Evolutionary conservation across 2,797 vertebrate genomes (phyloP).

Genomic region (Fistularia commersonii): DNA sequence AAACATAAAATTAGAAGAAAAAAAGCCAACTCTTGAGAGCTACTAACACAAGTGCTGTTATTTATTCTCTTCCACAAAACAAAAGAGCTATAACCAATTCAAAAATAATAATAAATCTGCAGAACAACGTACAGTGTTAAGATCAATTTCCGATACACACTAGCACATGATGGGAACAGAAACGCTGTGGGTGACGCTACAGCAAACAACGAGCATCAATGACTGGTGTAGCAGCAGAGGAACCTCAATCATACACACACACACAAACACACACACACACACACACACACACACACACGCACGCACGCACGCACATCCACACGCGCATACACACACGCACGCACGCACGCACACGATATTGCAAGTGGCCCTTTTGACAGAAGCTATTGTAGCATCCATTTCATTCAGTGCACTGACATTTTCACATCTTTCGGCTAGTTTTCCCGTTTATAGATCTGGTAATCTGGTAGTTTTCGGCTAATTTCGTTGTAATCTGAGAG

Average conservation of each 20-base stretch:
- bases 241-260: constrained; percentile 41
- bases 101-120: constrained; percentile 46
- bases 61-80: constrained; percentile 57
- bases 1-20: constrained; percentile 21
- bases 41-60: constrained; percentile 64
- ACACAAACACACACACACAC: background rate
- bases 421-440: constrained; percentile 5
- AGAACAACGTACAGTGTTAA: constrained; percentile 64
- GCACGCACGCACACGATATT: too few relatives aligned
- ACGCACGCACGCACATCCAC: too few relatives aligned
- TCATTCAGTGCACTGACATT: constrained; percentile 39
- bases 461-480: constrained; percentile 21
- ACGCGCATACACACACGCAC: too few relatives aligned
- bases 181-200: constrained; percentile 45
- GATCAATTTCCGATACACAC: constrained; percentile 64
- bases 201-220: constrained; percentile 56
- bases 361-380: constrained; percentile 63
- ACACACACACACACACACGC: constrained; percentile 29
- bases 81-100: constrained; percentile 56
- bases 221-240: constrained; percentile 70
- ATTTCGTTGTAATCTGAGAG: constrained; percentile 38
- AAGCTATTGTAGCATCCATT: constrained; percentile 29
- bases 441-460: constrained; percentile 27
- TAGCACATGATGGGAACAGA: constrained; percentile 52
- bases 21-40: constrained; percentile 56